phyloP scores from a whole-genome alignment of 2,888 invertebrate genomes.

The Nymphalis urticae region DNA sequence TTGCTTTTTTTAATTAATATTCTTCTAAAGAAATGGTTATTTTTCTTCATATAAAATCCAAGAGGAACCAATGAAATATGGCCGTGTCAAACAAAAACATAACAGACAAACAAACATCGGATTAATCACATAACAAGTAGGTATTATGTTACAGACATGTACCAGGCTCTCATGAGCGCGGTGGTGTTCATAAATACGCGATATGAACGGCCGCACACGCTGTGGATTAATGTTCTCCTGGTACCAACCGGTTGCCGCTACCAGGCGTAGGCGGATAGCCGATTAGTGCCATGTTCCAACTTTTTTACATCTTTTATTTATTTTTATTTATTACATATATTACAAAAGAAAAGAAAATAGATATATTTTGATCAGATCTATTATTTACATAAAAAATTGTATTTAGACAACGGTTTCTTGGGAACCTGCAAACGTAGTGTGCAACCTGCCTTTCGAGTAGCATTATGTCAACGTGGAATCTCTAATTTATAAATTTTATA shows the following conservation, averaged over 20 bases:
- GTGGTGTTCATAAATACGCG: constrained; percentile 75
- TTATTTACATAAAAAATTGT: no score
- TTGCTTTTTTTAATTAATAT: not conserved
- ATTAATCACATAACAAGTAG: constrained; percentile 63
- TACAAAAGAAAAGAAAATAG: constrained; percentile 1
- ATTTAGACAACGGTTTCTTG: not conserved
- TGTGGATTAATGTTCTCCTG: constrained; percentile 69
- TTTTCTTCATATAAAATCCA: not conserved
- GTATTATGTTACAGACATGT: constrained; percentile 66
- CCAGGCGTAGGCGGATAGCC: constrained; percentile 61
- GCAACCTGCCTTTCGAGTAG: not conserved
- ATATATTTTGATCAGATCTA: not conserved
- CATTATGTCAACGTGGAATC: not conserved
- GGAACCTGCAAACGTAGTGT: not conserved
- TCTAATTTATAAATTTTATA: no score
- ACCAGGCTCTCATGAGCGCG: constrained; percentile 62
- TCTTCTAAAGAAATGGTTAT: not conserved
- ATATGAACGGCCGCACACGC: constrained; percentile 75
- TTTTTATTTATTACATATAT: no score
- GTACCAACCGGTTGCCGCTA: constrained; percentile 53
- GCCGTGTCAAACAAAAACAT: constrained; percentile 43
- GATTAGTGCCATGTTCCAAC: constrained; percentile 30
- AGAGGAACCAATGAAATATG: constrained; percentile 41
- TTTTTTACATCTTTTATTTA: constrained; percentile 11
- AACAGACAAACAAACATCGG: constrained; percentile 50